Evolutionary conservation across 2,888 invertebrate species (phyloP), one percentile per base, ranked within the genome.

Genomic region (Nomada fabriciana): DNA sequence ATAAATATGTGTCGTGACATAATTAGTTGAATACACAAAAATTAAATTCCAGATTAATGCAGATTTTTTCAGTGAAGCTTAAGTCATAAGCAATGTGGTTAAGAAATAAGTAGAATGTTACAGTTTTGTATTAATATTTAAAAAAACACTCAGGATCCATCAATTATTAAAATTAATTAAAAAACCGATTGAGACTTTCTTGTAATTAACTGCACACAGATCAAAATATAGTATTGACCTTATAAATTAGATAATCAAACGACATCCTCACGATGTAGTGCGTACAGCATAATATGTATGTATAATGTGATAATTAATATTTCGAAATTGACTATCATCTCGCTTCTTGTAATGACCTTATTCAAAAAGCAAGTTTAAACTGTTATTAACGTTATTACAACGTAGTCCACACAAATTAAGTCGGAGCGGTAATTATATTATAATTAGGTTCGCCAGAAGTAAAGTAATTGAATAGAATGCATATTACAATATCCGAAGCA

Each of bases 331-430:
- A 57, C 55, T 55, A 68, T 55, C 55, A 23, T 15, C 23, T 23
- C 42, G 23, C 23, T 23, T 68, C 42, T 23, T 43, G 15, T 57
- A 25, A 57, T 47, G 15, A 57, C 15, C 43, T 65, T 15, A 57
- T 73, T 57, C 29, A 29, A 29, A 20, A 29, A 29, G 36, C 10
- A 47, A 50, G 9, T 47, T 73, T 23, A 25, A 55, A 25, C 42
- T 7, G 15, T 55, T 42, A 43, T 55, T 42, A 23, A 68, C 15
- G 42, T 23, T 7, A 15, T 47, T 47, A 20, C 15, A 25, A 23
- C 20, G 64, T 65, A 47, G 59, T 69, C 71, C 79, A 83, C 69
- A 80, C 68, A 72, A 64, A 81, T 72, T 76, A 76, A 69, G 68
- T 36, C 47, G 67, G 71, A 75, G 67, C 68, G 83, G 81, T 74